phyloP scores from a whole-genome alignment of 2,113 vertebrate genomes.

The Cardinalis cardinalis region DNA sequence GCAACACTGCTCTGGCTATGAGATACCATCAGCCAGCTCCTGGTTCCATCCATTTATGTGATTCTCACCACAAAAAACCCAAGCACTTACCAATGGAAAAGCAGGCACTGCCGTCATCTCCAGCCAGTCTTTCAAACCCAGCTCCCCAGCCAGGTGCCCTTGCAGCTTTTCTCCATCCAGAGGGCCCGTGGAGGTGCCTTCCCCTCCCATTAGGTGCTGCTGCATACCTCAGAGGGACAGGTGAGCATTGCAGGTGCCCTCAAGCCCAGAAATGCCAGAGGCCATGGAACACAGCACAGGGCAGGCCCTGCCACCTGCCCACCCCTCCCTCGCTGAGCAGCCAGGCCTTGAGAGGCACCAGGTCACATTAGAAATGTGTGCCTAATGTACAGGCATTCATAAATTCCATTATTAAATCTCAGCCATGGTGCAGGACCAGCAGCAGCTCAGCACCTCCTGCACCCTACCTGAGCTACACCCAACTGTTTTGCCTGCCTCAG shows the following conservation, averaged over 20 bases:
- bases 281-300: fast-evolving
- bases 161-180: not conserved
- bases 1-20: not conserved
- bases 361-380: fast-evolving
- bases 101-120: not conserved
- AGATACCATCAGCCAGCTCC: not conserved
- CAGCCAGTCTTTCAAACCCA: not conserved
- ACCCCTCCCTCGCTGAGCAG: not conserved
- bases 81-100: not conserved
- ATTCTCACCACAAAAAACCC: not conserved
- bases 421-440: not conserved
- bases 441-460: not conserved
- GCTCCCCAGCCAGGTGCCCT: fast-evolving
- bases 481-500: fast-evolving
- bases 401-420: not conserved
- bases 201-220: fast-evolving
- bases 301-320: fast-evolving
- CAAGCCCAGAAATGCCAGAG: not conserved
- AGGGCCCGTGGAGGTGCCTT: fast-evolving
- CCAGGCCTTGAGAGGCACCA: not conserved
- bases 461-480: not conserved
- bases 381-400: fast-evolving
- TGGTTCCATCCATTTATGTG: not conserved
- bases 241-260: fast-evolving
- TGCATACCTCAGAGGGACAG: fast-evolving